Evolutionary conservation across 2,888 invertebrate species (phyloP).

Genomic region (Biston stratarius): DNA sequence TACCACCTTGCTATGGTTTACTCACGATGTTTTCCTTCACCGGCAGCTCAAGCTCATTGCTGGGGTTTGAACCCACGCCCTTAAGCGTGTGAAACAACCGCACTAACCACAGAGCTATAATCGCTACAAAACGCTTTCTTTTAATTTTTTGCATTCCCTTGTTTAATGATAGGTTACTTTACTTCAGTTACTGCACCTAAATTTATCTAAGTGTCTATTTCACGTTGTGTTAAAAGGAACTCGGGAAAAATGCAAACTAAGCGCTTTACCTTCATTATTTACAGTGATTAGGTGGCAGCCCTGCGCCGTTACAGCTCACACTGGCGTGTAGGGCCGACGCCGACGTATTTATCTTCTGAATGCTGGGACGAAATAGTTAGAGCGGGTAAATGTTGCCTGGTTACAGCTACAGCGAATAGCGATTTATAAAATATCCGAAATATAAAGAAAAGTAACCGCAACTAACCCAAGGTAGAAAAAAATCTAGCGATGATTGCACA

Average conservation of each 20-base stretch:
- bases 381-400: constrained; percentile 16
- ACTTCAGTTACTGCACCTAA: neutral
- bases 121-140: too few relatives aligned
- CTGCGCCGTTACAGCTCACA: constrained; percentile 28
- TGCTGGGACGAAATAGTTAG: constrained; percentile 28
- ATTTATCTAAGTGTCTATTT: constrained; percentile 5
- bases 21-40: too few relatives aligned
- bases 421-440: neutral
- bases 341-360: constrained; percentile 28
- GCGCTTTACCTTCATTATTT: constrained; percentile 37
- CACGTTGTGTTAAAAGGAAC: constrained; percentile 31
- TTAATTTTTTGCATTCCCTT: too few relatives aligned
- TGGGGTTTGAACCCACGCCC: too few relatives aligned
- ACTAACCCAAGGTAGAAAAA: too few relatives aligned
- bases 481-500: too few relatives aligned
- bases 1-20: too few relatives aligned
- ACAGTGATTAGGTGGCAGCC: constrained; percentile 37
- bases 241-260: constrained; percentile 30
- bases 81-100: too few relatives aligned
- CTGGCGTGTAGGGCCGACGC: constrained; percentile 36
- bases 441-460: neutral
- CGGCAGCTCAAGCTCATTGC: too few relatives aligned
- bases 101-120: too few relatives aligned
- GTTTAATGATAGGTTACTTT: neutral
- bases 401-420: constrained; percentile 22